phyloP scores from a whole-genome alignment of 2,797 vertebrate species.

The Masticophis lateralis region DNA sequence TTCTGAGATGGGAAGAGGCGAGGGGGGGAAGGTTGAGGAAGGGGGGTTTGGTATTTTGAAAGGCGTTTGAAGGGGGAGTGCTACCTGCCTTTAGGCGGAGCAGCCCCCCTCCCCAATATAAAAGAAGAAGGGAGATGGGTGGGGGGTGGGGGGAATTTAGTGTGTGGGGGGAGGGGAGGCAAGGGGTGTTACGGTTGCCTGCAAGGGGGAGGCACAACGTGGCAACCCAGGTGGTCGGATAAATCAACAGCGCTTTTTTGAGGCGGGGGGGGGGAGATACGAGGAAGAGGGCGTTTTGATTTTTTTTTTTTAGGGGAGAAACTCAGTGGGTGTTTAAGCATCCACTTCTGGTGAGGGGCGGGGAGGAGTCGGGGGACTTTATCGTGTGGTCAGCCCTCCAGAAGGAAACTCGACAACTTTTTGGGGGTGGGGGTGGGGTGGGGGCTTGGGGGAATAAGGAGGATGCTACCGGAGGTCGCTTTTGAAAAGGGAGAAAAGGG shows the following conservation, averaged over 20 bases:
- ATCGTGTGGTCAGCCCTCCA: not conserved
- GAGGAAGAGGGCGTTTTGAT: not conserved
- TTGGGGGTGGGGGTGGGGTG: not conserved
- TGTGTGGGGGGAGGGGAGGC: not conserved
- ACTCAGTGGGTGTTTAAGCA: not conserved
- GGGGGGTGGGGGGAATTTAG: not conserved
- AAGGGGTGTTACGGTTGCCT: not conserved
- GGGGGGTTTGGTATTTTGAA: too few relatives aligned
- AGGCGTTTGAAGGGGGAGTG: not conserved
- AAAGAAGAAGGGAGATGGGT: too few relatives aligned
- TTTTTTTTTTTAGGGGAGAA: not conserved
- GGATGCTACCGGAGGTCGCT: not conserved
- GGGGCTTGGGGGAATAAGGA: too few relatives aligned
- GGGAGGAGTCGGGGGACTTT: not conserved
- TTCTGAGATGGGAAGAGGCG: not conserved
- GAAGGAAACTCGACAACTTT: slow-evolving; percentile 2
- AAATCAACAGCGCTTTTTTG: not conserved
- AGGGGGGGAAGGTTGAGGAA: too few relatives aligned
- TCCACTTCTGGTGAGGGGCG: not conserved
- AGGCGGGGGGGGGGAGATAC: not conserved
- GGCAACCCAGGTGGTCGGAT: not conserved
- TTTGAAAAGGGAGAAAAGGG: not conserved
- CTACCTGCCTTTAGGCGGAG: not conserved
- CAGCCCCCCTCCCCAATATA: not conserved
- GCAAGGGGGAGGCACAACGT: not conserved